A percentile compares a stretch with the other conserved stretches of the same genome.
phyloP scores from a whole-genome alignment of 2,113 vertebrate species.

The Amazona vittata region DNA sequence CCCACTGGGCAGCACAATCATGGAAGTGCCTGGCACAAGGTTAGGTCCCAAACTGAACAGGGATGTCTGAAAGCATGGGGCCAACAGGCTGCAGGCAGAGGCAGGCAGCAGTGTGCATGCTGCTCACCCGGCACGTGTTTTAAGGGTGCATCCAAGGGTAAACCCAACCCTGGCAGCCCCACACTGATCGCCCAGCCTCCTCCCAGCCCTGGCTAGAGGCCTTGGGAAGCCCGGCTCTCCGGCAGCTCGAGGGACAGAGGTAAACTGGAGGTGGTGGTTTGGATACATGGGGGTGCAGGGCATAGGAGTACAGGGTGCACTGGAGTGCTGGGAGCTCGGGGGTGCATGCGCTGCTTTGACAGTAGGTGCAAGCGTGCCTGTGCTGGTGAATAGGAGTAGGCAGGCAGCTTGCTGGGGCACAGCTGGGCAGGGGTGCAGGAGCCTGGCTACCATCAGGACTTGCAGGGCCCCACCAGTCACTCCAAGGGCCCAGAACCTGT shows the following conservation, averaged over 20 bases:
- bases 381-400: background rate
- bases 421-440: background rate
- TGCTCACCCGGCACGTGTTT: fast-evolving
- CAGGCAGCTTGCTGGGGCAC: background rate
- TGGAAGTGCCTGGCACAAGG: background rate
- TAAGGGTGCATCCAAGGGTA: background rate
- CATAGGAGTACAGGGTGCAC: background rate
- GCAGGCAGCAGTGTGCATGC: background rate
- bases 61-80: background rate
- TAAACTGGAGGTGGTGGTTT: background rate
- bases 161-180: background rate
- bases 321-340: background rate
- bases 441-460: background rate
- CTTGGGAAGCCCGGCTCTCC: background rate
- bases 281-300: background rate
- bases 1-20: fast-evolving
- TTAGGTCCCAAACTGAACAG: background rate
- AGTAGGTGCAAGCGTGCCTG: background rate
- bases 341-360: background rate
- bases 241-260: background rate
- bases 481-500: background rate
- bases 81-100: background rate
- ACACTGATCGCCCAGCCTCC: background rate
- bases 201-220: fast-evolving
- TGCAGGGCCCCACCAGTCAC: background rate